These are phyloP conservation scores for Onchidella celtica DNA, from an alignment of 2,888 invertebrate genomes.

Conservation along the genomic window DNA sequence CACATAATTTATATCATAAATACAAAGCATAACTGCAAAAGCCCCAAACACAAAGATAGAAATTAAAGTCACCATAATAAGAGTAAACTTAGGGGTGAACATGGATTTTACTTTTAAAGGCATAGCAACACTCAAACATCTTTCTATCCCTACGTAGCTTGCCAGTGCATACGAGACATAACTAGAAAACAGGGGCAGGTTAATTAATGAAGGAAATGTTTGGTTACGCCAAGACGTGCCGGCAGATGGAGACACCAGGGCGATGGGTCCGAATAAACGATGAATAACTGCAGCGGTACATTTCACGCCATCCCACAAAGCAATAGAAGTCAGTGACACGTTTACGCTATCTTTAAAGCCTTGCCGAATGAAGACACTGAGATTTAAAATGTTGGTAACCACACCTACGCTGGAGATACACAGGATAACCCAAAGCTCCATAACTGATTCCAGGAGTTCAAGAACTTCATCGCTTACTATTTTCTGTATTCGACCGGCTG, in stretches of 20 bases:
- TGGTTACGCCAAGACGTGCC: slow-evolving; percentile 1
- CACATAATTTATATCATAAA: background rate
- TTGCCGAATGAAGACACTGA: slow-evolving; percentile 21
- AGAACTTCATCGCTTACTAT: background rate
- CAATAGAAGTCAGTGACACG: slow-evolving; percentile 21
- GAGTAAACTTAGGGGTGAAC: slow-evolving; percentile 11
- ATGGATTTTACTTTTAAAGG: slow-evolving; percentile 22
- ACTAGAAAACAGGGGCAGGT: slow-evolving; percentile 27
- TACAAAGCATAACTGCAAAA: background rate
- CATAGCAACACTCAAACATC: slow-evolving; percentile 15
- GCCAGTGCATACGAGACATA: slow-evolving; percentile 32
- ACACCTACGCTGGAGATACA: slow-evolving; percentile 11
- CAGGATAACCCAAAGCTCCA: slow-evolving; percentile 12
- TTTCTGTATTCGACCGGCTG: too few relatives aligned
- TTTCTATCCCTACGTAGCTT: slow-evolving; percentile 12
- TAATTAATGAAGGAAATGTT: slow-evolving; percentile 7
- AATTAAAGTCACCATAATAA: background rate
- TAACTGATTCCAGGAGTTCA: background rate
- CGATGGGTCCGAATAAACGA: slow-evolving; percentile 16
- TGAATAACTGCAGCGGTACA: slow-evolving; percentile 7
- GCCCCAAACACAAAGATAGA: background rate
- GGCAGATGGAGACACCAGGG: background rate
- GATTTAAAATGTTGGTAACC: slow-evolving; percentile 5
- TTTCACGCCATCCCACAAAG: slow-evolving; percentile 21
- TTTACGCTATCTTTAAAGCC: slow-evolving; percentile 32